Conservation (phyloP, 2,797 vertebrate species). For the Gallirallus australis region DNA sequence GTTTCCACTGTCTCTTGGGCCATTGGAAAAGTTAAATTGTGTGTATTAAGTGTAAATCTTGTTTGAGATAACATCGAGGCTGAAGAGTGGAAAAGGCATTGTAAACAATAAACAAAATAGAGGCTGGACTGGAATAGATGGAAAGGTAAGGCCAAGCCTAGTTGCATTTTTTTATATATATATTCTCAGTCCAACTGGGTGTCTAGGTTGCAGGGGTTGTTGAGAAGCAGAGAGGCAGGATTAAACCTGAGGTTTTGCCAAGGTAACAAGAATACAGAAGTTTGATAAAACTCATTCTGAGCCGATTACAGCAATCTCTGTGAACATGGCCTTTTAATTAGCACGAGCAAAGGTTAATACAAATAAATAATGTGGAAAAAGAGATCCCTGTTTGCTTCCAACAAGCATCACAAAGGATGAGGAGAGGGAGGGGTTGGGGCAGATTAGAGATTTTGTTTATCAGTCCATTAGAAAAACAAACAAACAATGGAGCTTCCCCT, state of each 20-base stretch:
- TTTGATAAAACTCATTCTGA: constrained; percentile 41
- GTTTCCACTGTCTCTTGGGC: constrained; percentile 4
- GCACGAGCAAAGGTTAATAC: constrained; percentile 22
- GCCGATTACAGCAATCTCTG: constrained; percentile 21
- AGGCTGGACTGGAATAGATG: constrained; percentile 53
- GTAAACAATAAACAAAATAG: constrained; percentile 66
- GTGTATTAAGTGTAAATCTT: constrained; percentile 32
- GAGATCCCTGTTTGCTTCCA: constrained; percentile 31
- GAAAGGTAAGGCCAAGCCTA: constrained; percentile 66
- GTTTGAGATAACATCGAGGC: constrained; percentile 52
- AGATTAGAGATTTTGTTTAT: constrained; percentile 27
- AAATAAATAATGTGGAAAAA: constrained; percentile 35
- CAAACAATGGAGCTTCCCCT: neutral
- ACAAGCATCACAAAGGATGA: constrained; percentile 9
- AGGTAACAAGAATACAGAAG: constrained; percentile 2
- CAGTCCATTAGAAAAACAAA: neutral
- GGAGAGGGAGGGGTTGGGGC: neutral
- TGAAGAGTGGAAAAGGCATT: constrained; percentile 62
- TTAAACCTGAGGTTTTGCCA: constrained; percentile 38
- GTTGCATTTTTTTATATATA: neutral
- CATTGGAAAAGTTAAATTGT: constrained; percentile 12
- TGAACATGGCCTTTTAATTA: constrained; percentile 46
- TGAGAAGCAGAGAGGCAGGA: constrained; percentile 12
- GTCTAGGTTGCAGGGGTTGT: neutral
- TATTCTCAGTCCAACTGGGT: constrained; percentile 3